Evolutionary conservation across 1,140 invertebrate genomes (phyloP).

Genomic region (Drosophila aff.): DNA sequence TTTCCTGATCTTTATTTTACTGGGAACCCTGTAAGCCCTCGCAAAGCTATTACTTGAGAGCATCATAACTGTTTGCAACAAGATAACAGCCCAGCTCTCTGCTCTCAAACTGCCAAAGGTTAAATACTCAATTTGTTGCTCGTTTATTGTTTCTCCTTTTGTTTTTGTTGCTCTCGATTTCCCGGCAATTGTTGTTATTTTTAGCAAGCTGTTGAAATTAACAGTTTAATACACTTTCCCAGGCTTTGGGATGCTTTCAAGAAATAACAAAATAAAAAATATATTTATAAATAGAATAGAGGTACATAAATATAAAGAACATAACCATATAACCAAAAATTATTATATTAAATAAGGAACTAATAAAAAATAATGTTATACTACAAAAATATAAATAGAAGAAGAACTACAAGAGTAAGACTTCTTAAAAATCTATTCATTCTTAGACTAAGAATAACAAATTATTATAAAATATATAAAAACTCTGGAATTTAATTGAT

Average conservation of each 20-base stretch:
- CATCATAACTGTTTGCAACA: conserved; percentile 10
- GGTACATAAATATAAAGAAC: neutral
- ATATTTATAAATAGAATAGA: neutral
- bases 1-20: neutral
- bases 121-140: conserved; percentile 79
- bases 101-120: conserved; percentile 66
- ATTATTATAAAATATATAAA: neutral
- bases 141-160: conserved; percentile 50
- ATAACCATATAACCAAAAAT: too few relatives aligned
- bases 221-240: conserved; percentile 8
- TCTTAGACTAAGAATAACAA: neutral
- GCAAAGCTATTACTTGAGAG: conserved; percentile 5
- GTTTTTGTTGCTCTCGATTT: conserved; percentile 42
- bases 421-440: too few relatives aligned
- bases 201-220: conserved; percentile 52
- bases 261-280: conserved; percentile 3
- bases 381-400: too few relatives aligned
- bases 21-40: neutral
- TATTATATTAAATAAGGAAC: neutral
- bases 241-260: neutral
- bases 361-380: neutral
- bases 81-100: conserved; percentile 33
- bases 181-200: conserved; percentile 58
- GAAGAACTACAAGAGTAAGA: too few relatives aligned
- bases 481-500: neutral